Conservation (phyloP, 2,797 vertebrate genomes). For the Anabacerthia variegaticeps region DNA sequence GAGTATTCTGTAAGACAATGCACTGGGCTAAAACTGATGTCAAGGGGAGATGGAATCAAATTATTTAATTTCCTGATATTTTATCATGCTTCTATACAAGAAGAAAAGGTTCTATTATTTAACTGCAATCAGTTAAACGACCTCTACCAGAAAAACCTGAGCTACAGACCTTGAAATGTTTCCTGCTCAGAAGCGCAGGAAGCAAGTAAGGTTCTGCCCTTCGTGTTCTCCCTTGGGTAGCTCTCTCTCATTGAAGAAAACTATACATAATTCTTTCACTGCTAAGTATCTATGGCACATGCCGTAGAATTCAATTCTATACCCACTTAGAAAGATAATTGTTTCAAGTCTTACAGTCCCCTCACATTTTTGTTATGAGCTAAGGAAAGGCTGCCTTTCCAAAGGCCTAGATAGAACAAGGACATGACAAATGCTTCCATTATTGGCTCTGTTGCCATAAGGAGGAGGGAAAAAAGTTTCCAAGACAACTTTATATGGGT, state of each 20-base stretch:
- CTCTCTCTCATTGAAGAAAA: background rate
- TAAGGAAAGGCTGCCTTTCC: background rate
- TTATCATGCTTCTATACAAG: background rate
- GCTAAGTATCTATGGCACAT: background rate
- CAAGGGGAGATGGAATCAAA: too few species aligned
- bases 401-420: background rate
- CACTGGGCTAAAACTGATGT: too few species aligned
- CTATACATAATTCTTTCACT: fast-evolving
- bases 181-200: background rate
- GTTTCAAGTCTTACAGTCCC: background rate
- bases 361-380: background rate
- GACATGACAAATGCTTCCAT: background rate
- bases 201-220: background rate
- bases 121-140: background rate
- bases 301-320: background rate
- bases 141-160: background rate
- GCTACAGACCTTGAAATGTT: background rate
- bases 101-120: background rate
- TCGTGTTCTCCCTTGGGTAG: background rate
- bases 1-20: too few species aligned
- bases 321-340: background rate
- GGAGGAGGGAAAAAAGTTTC: too few species aligned
- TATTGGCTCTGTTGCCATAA: background rate
- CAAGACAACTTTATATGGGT: too few species aligned
- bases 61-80: background rate